Base-by-base conservation (phyloP, 2,113 vertebrate species). In the Campylomormyrus tamandua region DNA sequence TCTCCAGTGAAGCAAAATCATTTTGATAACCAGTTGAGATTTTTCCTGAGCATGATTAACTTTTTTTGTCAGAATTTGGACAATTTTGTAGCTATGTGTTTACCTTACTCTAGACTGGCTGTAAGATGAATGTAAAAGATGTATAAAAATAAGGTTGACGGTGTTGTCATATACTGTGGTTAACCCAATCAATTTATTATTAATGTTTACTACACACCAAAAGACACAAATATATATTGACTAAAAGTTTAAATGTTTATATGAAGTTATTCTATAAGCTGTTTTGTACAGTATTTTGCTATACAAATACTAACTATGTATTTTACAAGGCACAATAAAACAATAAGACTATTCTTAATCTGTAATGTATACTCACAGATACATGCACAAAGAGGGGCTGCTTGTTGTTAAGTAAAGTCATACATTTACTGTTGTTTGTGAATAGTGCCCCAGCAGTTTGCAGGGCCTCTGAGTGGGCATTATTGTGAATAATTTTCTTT, bases 211-310 rank as follows among this genome's bases (percentile, higher is more conserved):
- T 96, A 92, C 93, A 95, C 96, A 97, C 95, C 96, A 97, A 97
- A 97, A 91, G 13, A 83, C 52, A 89, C 70, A 88, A 91, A 95
- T 92, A 96, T 95, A 93, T 93, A 95, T 94, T 95, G 94, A 96
- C 94, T 96, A 95, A 85, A 90, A 90, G 95, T 96, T 97, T 95
- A 96, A 97, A 97, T 97, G 96, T 98, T 97, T 97, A 95, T 97
- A 97, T 96, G 96, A 96, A 97, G 95, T 93, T 96, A 95, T 96
- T 97, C 95, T 96, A 96, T 94, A 95, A 93, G 95, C 94, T 94
- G 94, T 95, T 96, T 97, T 97, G 97, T 97, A 97, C 95, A 97
- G 87, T 88, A 88, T 88, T 88, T 88, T 88, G n/a, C 53, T 96
- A 96, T 94, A 93, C 96, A 95, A 95, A 97, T 96, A 95, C 96